Base-by-base conservation (phyloP, 2,797 vertebrate species). In the Liasis olivaceus region DNA sequence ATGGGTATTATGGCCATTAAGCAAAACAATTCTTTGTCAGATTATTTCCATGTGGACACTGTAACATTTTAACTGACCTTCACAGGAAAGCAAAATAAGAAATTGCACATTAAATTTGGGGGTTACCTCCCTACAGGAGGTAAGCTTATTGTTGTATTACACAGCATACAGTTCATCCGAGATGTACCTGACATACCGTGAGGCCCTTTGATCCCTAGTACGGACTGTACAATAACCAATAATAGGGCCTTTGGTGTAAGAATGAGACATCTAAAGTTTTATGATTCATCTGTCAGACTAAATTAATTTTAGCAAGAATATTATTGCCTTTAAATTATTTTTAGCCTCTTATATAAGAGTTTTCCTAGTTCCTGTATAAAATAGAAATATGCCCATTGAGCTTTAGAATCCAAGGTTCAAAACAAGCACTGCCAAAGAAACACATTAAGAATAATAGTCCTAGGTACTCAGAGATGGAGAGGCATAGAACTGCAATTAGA, bases 291-390 rank as follows among this genome's bases (percentile, higher is more conserved):
- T 91, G 92, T 92, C 56, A 64, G 54, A 51, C 88, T 90, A 85
- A 95, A 94, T 90, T 47, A 0, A 88, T 58, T 14, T 60, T 86
- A 93, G 64, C 31, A 93, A 91, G 51, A 89, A 88, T 88, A 51
- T 60, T 28, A 66, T 93, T 72, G 63, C 36, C 62, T 91, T 91
- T 69, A 12, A 64, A 56, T 89, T 22, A 5, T 59, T 92, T 92
- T 92, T 90, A 92, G 91, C 56, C 17, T 85, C 91, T 90, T 89
- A 72, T 85, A 3, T 77, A 90, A 60, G 31, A 88, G 69, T 36
- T 62, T 89, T 91, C 31, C 64, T 56, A 89, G 72, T 64, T 85
- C 47, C 26, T 58, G 51, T 66, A n/a, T 5, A 86, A 92, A 89
- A 92, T 4, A 85, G 88, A 89, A 86, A 92, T 36, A 87, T 86